Conservation (phyloP, 2,113 vertebrate genomes). For the Tonatia bakeri region DNA sequence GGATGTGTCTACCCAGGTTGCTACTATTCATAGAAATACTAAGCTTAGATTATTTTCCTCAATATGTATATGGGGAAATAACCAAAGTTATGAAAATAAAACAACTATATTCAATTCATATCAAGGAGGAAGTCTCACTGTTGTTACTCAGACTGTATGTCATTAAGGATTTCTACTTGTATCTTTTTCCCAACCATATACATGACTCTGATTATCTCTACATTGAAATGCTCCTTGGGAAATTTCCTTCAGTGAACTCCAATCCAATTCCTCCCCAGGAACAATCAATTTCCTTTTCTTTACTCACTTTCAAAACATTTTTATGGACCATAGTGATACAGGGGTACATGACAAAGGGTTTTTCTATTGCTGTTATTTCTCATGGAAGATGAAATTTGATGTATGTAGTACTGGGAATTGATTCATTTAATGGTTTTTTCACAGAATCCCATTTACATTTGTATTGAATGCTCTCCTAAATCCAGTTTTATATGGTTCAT, state of each 20-base stretch:
- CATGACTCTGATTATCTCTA: background rate
- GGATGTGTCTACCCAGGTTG: background rate
- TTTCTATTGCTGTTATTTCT: background rate
- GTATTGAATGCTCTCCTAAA: background rate
- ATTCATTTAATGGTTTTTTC: constrained; percentile 15
- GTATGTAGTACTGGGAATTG: background rate
- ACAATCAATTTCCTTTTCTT: background rate
- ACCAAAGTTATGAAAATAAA: background rate
- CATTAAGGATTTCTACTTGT: background rate
- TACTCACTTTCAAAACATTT: background rate
- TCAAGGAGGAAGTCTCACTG: background rate
- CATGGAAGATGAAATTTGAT: background rate
- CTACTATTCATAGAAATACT: background rate
- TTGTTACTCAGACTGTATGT: background rate
- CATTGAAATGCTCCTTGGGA: background rate
- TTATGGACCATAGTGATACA: background rate
- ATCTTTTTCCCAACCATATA: background rate
- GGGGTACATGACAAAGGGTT: background rate
- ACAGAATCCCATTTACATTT: background rate
- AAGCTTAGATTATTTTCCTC: background rate
- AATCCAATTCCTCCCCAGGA: background rate
- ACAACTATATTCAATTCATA: background rate
- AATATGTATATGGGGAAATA: background rate
- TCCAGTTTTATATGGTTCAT: background rate
- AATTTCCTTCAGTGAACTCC: constrained; percentile 29